Evolutionary conservation across 2,888 invertebrate species (phyloP), one percentile per base, ranked within the genome.

Genomic region (Lasioglossum calceatum): DNA sequence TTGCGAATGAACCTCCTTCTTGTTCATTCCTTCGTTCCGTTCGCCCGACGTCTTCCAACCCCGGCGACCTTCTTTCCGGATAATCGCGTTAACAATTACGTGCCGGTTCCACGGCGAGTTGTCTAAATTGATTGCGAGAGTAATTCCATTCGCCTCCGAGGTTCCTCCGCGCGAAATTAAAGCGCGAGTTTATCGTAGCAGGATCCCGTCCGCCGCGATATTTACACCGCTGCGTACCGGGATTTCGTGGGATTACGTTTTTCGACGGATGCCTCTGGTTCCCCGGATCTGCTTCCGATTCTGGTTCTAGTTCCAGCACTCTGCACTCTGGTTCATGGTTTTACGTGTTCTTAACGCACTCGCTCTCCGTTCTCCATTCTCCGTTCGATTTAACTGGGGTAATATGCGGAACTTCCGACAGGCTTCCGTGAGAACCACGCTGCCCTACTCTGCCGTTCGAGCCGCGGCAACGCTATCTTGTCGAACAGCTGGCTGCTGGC

Each of bases 51-150:
- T 89, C 88, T 84, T 86, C 82, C 84, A 70, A 44, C 74, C 23
- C 76, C 76, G 61, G 78, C 89, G 85, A 88, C 79, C 88, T 85
- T 81, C 84, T 75, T 84, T 76, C 88, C 72, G 83, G 81, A 87
- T 90, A 91, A 90, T 89, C 89, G 76, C 81, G 77, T 91, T 91
- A 91, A 88, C 92, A 92, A 93, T 93, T 93, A 91, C 88, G 88
- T 87, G 90, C 85, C 90, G 84, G 91, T 89, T 91, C 91, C 87
- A 72, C 86, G 84, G 85, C 88, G 87, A 91, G 89, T 92, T 92
- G 93, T 93, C 92, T 90, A 91, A 93, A 93, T 92, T 92, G 92
- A 93, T 93, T 92, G 91, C 87, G 81, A 85, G 85, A 82, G 89
- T 93, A 93, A 93, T 93, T 93, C 85, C 88, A 86, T 91, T 91